Percentiles rank a stretch among this genome's conserved stretches.
These are phyloP conservation scores for Spheniscus mendiculus DNA, from an alignment of 2,113 vertebrate genomes.

Conservation along the genomic window DNA sequence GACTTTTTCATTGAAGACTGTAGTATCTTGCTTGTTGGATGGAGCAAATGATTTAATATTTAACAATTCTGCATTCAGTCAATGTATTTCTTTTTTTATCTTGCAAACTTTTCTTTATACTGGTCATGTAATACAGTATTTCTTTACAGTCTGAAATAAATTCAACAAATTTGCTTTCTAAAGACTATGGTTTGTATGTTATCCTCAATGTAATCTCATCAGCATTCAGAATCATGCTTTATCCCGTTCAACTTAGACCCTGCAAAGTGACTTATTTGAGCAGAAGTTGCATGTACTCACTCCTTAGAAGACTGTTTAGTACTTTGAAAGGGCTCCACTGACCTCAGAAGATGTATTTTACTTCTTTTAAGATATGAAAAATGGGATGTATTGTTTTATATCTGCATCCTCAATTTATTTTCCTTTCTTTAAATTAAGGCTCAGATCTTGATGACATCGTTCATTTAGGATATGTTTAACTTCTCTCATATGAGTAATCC, in stretches of 20 bases:
- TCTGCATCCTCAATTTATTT: neutral
- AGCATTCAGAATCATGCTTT: neutral
- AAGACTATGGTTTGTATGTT: constrained; percentile 17
- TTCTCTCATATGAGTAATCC: neutral
- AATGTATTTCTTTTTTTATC: neutral
- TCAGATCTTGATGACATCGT: neutral
- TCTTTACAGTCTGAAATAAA: constrained; percentile 43
- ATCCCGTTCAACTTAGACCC: neutral
- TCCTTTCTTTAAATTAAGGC: neutral
- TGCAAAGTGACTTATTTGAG: neutral
- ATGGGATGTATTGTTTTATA: neutral
- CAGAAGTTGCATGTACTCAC: neutral
- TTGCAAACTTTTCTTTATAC: neutral
- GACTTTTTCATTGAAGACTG: constrained; percentile 23
- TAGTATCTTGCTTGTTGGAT: constrained; percentile 25
- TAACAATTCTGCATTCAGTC: neutral
- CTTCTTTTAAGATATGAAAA: constrained; percentile 1
- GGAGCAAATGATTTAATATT: constrained; percentile 1
- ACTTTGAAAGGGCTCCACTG: neutral
- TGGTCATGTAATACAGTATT: constrained; percentile 41
- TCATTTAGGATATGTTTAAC: neutral
- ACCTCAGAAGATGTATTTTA: constrained; percentile 13
- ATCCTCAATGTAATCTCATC: neutral
- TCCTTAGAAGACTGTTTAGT: neutral
- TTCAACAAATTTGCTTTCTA: constrained; percentile 34